Conservation (phyloP, 2,888 invertebrate genomes). For the Tenodera sinensis region DNA sequence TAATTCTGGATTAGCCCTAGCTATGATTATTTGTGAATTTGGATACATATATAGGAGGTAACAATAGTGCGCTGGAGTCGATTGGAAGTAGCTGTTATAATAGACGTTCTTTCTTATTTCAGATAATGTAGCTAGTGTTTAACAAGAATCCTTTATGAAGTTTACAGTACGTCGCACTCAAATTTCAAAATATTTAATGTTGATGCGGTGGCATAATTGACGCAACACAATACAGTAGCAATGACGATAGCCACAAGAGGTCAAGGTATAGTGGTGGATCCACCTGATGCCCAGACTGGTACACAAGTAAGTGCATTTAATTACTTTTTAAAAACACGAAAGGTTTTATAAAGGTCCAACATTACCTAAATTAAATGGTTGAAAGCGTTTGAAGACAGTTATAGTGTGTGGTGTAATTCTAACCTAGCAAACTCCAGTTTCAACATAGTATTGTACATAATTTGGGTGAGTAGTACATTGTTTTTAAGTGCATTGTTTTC, state of each 20-base stretch:
- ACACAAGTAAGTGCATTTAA: slow-evolving; percentile 28
- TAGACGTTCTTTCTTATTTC: slow-evolving; percentile 37
- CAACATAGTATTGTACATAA: neutral
- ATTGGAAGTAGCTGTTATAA: neutral
- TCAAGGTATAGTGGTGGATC: slow-evolving; percentile 57
- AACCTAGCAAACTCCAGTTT: neutral
- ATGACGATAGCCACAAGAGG: slow-evolving; percentile 63
- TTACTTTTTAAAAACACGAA: neutral
- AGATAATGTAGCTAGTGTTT: slow-evolving; percentile 48
- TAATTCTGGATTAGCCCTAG: neutral
- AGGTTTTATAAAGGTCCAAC: neutral
- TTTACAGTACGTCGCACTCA: slow-evolving; percentile 10
- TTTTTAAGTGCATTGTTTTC: too few species aligned
- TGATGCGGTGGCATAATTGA: slow-evolving; percentile 18
- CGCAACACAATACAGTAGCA: slow-evolving; percentile 36
- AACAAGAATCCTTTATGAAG: slow-evolving; percentile 41
- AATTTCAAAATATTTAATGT: slow-evolving; percentile 23
- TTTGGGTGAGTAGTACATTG: too few species aligned
- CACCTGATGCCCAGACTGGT: slow-evolving; percentile 46
- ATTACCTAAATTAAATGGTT: neutral
- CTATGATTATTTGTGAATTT: neutral
- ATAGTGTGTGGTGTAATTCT: neutral
- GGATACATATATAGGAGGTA: neutral
- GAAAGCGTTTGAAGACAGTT: neutral
- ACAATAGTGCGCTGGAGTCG: neutral